A percentile compares a stretch with the other conserved stretches of the same genome.
Evolutionary conservation across 2,888 invertebrate species (phyloP).

Genomic region (Papilio demoleus): DNA sequence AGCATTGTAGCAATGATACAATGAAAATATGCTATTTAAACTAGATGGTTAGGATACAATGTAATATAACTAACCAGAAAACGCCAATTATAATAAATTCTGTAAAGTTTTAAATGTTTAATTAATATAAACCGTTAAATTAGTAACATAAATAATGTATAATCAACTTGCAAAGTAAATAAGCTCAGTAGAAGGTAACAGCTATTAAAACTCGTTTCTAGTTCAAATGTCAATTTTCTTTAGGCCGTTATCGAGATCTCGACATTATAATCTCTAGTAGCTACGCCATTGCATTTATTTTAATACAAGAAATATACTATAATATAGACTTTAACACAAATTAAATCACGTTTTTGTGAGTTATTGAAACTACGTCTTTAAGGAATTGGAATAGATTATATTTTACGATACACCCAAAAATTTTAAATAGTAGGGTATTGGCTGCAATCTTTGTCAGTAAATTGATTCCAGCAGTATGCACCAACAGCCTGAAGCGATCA

Average conservation of each 20-base stretch:
- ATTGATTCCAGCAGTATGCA: background rate
- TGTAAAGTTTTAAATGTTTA: background rate
- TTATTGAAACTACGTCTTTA: too few relatives aligned
- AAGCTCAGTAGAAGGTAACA: background rate
- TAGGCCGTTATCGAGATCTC: background rate
- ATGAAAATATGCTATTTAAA: background rate
- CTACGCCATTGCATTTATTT: background rate
- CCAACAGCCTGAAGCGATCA: background rate
- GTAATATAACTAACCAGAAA: background rate
- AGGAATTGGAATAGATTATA: background rate
- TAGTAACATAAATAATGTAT: background rate
- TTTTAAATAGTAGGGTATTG: too few relatives aligned
- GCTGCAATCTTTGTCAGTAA: too few relatives aligned
- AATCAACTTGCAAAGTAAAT: background rate
- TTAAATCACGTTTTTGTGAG: too few relatives aligned
- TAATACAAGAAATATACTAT: background rate
- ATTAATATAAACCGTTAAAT: background rate
- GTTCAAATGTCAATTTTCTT: conserved; percentile 17
- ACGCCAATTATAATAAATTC: background rate
- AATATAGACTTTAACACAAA: background rate
- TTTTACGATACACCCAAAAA: background rate
- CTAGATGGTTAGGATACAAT: background rate
- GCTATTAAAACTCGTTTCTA: conserved; percentile 9
- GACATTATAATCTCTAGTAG: conserved; percentile 3
- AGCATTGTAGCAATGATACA: background rate